phyloP scores from a whole-genome alignment of 2,888 invertebrate genomes.

The Lasioglossum marginatum region DNA sequence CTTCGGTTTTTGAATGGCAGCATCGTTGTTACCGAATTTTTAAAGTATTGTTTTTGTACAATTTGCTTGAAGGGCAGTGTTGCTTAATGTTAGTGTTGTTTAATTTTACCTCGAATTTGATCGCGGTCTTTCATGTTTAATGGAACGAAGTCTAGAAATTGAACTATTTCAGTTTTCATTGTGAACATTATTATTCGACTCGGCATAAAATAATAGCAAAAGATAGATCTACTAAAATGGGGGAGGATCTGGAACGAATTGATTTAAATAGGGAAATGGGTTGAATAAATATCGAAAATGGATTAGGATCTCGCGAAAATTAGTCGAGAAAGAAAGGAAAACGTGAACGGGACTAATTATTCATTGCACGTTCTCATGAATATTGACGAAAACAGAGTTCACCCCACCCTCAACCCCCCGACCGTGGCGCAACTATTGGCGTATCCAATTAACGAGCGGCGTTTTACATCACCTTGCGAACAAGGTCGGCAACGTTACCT shows the following conservation, averaged over 20 bases:
- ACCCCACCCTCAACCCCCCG: not conserved
- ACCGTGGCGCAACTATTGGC: not conserved
- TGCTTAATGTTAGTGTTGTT: too few relatives aligned
- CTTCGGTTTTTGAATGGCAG: too few relatives aligned
- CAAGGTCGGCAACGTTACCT: conserved; percentile 23
- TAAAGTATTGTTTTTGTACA: too few relatives aligned
- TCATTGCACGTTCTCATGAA: not conserved
- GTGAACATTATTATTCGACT: too few relatives aligned
- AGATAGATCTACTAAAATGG: not conserved
- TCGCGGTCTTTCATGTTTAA: too few relatives aligned
- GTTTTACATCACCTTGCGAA: not conserved
- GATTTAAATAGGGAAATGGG: not conserved
- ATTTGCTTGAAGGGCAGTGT: too few relatives aligned
- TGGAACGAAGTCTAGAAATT: too few relatives aligned
- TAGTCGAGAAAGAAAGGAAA: not conserved
- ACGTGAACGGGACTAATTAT: not conserved
- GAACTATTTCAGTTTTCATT: not conserved
- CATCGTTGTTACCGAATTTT: too few relatives aligned
- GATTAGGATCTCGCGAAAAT: not conserved
- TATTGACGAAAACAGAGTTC: not conserved
- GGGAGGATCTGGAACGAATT: not conserved
- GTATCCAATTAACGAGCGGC: conserved; percentile 25
- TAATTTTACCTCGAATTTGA: too few relatives aligned
- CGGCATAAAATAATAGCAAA: not conserved
- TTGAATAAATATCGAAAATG: not conserved